Evolutionary conservation across 2,888 invertebrate genomes (phyloP), one percentile per base, ranked within the genome.

Genomic region (Didymodactylos carnosus): DNA sequence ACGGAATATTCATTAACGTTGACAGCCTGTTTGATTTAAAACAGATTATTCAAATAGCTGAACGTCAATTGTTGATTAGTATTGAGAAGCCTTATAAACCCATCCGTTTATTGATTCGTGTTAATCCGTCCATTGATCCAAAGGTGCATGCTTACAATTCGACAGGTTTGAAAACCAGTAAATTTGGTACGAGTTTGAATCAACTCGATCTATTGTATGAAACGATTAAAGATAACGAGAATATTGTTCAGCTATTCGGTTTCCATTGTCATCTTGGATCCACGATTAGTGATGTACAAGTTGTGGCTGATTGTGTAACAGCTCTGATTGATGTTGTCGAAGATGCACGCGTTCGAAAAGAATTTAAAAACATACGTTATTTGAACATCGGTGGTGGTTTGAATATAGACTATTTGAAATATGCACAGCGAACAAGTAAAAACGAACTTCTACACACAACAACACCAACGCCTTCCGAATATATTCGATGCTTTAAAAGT

Each of bases 341-440:
- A 10, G 62, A 76, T 13, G 76, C 80, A 74, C 77, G 75, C 39
- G 29, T 69, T 10, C 29, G 46, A 25, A 71, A 76, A 40, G 80
- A 78, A 10, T 79, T 80, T 74, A 29, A 46, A 19, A 73, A 76
- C n/a, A 70, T 80, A 51, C 76, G 78, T 7, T 77, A 79, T 35
- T 71, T 83, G n/a, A 82, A 84, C 76, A 79, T 84, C 41, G 84
- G 84, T 6, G 84, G 84, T 14, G 84, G 84, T 6, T 79, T 84
- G n/a, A 81, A 80, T 7, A 82, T 83, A 43, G 77, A 80, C 76
- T 82, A 82, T 75, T 62, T 70, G 70, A 75, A 77, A 77, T 77
- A 78, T 49, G 78, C 77, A 46, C 75, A 77, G 43, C 53, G 75
- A 11, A 77, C 78, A 27, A 72, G 29, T 7, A 23, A 51, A 2